Percentiles rank a stretch among this genome's conserved stretches.
phyloP scores from a whole-genome alignment of 2,113 vertebrate species.

The Sander lucioperca region DNA sequence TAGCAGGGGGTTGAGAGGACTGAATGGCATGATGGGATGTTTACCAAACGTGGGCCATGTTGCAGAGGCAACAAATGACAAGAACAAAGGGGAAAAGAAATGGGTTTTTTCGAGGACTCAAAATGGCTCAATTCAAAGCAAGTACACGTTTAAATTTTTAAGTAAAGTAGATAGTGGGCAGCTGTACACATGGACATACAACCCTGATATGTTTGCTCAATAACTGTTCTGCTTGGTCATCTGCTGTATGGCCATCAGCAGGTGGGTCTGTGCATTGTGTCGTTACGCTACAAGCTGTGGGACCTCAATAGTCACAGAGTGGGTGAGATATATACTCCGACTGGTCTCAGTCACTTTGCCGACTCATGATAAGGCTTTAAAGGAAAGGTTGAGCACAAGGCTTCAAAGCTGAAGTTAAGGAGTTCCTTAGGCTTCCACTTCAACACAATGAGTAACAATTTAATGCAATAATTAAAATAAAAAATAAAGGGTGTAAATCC shows the following conservation, averaged over 20 bases:
- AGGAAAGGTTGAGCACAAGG: conserved; percentile 35
- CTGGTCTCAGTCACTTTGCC: conserved; percentile 55
- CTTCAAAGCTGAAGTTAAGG: conserved; percentile 46
- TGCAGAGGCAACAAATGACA: not conserved
- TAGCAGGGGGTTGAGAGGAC: not conserved
- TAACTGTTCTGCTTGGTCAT: conserved; percentile 21
- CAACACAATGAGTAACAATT: conserved; percentile 11
- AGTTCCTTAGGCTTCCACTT: conserved; percentile 25
- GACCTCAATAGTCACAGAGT: conserved; percentile 24
- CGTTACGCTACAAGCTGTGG: conserved; percentile 33
- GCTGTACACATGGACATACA: conserved; percentile 8
- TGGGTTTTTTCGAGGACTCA: not conserved
- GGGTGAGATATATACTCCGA: not conserved
- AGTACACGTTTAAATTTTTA: not conserved
- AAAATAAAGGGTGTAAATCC: not conserved
- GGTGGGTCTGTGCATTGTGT: conserved; percentile 23
- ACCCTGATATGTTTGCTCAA: conserved; percentile 8
- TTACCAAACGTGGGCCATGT: not conserved
- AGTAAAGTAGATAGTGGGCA: not conserved
- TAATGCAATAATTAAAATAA: conserved; percentile 17
- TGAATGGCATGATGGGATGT: conserved; percentile 11
- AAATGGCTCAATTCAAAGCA: conserved; percentile 11
- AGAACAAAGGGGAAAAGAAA: not conserved
- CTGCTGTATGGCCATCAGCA: not conserved
- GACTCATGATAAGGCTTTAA: conserved; percentile 61